Evolutionary conservation across 2,888 invertebrate genomes (phyloP), one percentile per base, ranked within the genome.

Genomic region (Uropetala carovei): DNA sequence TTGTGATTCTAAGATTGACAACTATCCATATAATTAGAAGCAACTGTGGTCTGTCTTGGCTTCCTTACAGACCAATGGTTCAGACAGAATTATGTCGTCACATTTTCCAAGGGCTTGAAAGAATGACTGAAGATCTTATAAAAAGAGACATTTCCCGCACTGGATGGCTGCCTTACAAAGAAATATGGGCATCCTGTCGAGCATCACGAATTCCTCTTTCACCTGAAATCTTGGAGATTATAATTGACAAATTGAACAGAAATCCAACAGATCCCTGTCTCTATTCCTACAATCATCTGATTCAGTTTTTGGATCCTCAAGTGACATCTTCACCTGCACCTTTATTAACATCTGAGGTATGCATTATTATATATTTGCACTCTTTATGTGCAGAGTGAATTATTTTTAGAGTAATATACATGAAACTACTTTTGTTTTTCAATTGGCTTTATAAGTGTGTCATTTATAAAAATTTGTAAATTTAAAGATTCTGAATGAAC

Each of bases 11-110:
- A 43, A 43, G 43, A 43, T 43, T 43, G 43, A 1, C 43, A 3
- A 43, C 43, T 43, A 43, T 3, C 5, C 43, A 43, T 3, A 43
- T 43, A 5, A 43, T 43, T 43, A 43, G 43, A 43, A 5, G 5
- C 43, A 43, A 43, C 5, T 43, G 43, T 43, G 43, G 43, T 5
- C 43, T 43, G 43, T 43, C 43, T 43, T 43, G 43, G 5, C 5
- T 30, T 92, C 91, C 58, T 92, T 93, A 30, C 93, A 97, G 98
- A 93, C 96, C 97, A 0, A 95, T 97, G 68, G 96, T 97, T 5
- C 97, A 98, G 93, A 96, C 97, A 22, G 97, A 97, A 93, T 94
- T 98, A 75, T 96, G 96, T n/a, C 96, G 97, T 57, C 96, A 96
- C 7, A 94, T 98, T 5, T 98, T 98, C 97, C 96, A 97, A 94